Base-by-base conservation (phyloP, 1,140 invertebrate genomes). In the Tetragonula clypearis region DNA sequence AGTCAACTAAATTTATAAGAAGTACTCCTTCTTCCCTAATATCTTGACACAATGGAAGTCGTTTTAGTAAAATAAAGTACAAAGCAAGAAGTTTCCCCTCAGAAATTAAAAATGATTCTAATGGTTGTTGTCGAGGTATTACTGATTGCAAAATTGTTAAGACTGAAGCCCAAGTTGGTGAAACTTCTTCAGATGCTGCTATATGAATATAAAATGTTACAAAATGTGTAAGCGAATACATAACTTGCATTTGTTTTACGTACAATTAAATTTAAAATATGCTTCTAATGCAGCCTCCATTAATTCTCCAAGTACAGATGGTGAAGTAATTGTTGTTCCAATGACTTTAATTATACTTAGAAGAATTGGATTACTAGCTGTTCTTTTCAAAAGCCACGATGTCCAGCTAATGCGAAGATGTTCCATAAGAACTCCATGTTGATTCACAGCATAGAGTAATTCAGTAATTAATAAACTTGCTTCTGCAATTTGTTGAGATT, bases 401-500 rank as follows among this genome's bases (percentile, higher is more conserved):
- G 91, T 86, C 94, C 94, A 95, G 80, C 94, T 94, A 19, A 81
- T 90, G 17, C 93, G 91, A 23, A 95, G 79, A 77, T 95, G 92
- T 58, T 95, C 94, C 3, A 93, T 87, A 3, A 95, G 69, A 15
- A 92, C 72, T 23, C 88, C 90, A 72, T 92, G 94, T 83, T 95
- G 95, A 90, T 96, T 96, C 2, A 96, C 91, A 11, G 95, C 92
- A 14, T 94, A 90, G 5, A 96, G 79, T 6, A 96, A 87, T 87
- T 96, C 96, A 12, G 94, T 94, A 26, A 96, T 88, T 35, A 96
- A 80, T 19, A 95, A 89, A 82, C 94, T 94, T 12, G 95, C 95
- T 85, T 96, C 95, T 26, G 94, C 93, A 82, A 95, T 94, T 86
- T 95, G 95, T 71, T 95, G 94, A 68, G 95, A 91, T 65, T 93